Base-by-base conservation (phyloP, 1,140 invertebrate species). In the Drosophila erecta region DNA sequence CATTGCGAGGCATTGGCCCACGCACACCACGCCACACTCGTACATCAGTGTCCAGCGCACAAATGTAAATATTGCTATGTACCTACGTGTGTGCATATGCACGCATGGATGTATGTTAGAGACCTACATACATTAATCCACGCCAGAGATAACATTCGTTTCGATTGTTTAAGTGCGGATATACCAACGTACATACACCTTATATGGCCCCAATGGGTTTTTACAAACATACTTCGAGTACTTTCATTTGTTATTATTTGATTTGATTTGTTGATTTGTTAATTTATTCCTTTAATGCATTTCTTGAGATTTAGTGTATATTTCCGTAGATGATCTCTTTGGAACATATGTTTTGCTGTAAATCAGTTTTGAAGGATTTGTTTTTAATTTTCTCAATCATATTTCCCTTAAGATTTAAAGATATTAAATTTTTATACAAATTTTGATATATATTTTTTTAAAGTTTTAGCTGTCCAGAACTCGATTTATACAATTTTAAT, bases 21-120 rank as follows among this genome's bases (percentile, higher is more conserved):
- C 64, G 27, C 60, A 67, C 60, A 43, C 17, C 43, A 65, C 27
- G 10, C 38, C 33, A 24, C 33, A 24, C 17, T 51, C 46, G 64
- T 67, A 67, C 64, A 67, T 67, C 64, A 66, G 43, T 61, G 43
- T 61, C 35, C 57, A 50, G 33, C 51, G 66, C 50, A 65, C 43
- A 46, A 73, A 64, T 47, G 58, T 62, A 61, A 75, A 74, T 51
- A 67, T 75, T 67, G 46, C 58, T 59, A 67, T 67, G 40, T 55
- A 75, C 38, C 17, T 62, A 22, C 49, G 8, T 71, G 51, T 35
- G n/a, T 51, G 20, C 17, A 12, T 44, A 65, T 22, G 30, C 30
- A 53, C 53, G 41, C 30, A 60, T 30, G 43, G 58, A 30, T 30
- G 30, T 30, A 30, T 30, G 64, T 56, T 37, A 43, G 64, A 67